Percentiles rank a stretch among this genome's conserved stretches.
These are phyloP conservation scores for Timema cristinae DNA, from an alignment of 2,888 invertebrate species.

Conservation along the genomic window DNA sequence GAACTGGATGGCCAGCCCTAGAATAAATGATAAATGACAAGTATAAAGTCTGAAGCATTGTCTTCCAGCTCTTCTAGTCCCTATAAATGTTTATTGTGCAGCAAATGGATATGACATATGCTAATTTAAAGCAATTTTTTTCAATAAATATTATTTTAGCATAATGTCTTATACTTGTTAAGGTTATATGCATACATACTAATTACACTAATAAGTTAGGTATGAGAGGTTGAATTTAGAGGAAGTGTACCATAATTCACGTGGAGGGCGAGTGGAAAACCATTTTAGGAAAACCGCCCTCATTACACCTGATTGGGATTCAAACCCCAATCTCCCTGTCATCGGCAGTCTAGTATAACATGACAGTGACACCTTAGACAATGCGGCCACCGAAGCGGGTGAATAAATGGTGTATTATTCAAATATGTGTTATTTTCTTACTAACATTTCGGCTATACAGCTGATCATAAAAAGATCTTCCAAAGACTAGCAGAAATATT, in stretches of 20 bases:
- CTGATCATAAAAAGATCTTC: slow-evolving; percentile 20
- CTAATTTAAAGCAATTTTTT: slow-evolving; percentile 26
- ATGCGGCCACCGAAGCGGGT: no score
- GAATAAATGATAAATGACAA: slow-evolving; percentile 28
- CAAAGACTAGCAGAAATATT: neutral
- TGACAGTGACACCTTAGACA: no score
- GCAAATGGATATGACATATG: slow-evolving; percentile 28
- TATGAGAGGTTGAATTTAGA: no score
- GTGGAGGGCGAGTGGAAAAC: no score
- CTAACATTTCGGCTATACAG: slow-evolving; percentile 5
- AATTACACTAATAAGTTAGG: no score
- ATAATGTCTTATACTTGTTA: no score
- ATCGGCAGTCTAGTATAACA: no score
- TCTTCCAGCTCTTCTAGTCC: slow-evolving; percentile 22
- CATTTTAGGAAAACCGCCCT: no score
- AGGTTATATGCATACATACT: no score
- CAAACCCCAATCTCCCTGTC: no score
- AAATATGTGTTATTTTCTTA: neutral
- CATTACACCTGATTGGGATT: no score
- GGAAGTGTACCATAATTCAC: no score
- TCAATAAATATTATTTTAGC: neutral
- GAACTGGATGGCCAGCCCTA: slow-evolving; percentile 23
- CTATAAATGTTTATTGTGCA: slow-evolving; percentile 27
- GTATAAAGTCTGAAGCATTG: slow-evolving; percentile 26
- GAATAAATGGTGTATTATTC: neutral